These are phyloP conservation scores for Capra hircus DNA, from an alignment of 2,113 vertebrate species.

Conservation along the genomic window DNA sequence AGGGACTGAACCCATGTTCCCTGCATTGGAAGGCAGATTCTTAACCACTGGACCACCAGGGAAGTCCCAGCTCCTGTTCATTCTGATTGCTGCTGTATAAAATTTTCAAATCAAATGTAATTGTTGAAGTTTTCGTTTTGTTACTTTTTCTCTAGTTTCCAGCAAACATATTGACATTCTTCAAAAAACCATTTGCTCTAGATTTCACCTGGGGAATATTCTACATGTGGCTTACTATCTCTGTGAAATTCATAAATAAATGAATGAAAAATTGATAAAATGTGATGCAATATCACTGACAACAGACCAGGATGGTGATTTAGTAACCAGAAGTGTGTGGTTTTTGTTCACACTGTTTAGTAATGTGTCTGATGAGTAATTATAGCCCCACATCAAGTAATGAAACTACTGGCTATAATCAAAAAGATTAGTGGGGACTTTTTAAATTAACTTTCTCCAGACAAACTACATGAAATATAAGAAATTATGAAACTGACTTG, in stretches of 20 bases:
- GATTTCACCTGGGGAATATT: background rate
- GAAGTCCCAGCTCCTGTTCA: background rate
- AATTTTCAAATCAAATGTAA: background rate
- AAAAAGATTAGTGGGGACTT: background rate
- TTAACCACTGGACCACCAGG: background rate
- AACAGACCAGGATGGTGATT: background rate
- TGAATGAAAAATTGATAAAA: background rate
- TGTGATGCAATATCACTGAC: background rate
- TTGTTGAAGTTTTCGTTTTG: background rate
- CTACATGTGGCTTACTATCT: constrained; percentile 27
- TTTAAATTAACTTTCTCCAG: background rate
- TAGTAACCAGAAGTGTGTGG: background rate
- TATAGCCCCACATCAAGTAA: background rate
- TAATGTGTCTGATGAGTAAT: background rate
- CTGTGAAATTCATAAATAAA: constrained; percentile 51
- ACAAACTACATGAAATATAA: background rate
- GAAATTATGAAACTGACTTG: background rate
- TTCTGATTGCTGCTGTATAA: background rate
- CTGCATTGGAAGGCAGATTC: background rate
- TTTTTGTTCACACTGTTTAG: background rate
- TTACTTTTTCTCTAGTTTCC: background rate
- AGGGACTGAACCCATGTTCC: background rate
- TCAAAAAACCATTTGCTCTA: constrained; percentile 13
- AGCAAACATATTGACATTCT: background rate
- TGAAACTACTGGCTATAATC: background rate